Conservation (phyloP, 1,140 invertebrate species). For the Apis laboriosa region DNA sequence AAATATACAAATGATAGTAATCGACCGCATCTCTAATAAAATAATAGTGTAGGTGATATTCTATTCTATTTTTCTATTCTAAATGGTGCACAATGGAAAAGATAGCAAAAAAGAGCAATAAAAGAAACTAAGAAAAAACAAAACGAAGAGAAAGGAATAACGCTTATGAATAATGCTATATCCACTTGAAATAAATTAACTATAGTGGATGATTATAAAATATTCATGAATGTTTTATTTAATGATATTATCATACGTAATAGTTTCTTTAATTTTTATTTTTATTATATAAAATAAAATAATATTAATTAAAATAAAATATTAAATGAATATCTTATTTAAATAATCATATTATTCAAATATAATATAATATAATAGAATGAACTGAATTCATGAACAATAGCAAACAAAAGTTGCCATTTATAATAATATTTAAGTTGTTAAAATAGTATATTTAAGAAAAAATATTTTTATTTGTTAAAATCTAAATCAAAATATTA, state of each 20-base stretch:
- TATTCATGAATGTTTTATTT: conserved; percentile 5
- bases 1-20: conserved; percentile 47
- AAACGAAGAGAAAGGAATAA: background rate
- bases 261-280: background rate
- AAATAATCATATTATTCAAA: background rate
- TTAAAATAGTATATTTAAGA: no score
- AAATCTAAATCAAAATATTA: no score
- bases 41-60: background rate
- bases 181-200: background rate
- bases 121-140: background rate
- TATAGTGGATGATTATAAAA: background rate
- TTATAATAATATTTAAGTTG: no score
- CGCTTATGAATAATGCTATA: background rate
- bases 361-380: background rate
- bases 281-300: background rate
- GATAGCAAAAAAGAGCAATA: background rate
- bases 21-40: conserved; percentile 12
- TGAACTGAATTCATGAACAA: no score
- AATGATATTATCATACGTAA: conserved; percentile 24
- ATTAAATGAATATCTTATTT: background rate
- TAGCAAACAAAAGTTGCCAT: no score
- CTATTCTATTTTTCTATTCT: background rate
- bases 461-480: no score
- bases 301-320: background rate
- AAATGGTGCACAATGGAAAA: background rate